Percentiles rank a stretch among this genome's conserved stretches.
These are phyloP conservation scores for Pachyramphus minor DNA, from an alignment of 2,113 vertebrate species.

Conservation along the genomic window DNA sequence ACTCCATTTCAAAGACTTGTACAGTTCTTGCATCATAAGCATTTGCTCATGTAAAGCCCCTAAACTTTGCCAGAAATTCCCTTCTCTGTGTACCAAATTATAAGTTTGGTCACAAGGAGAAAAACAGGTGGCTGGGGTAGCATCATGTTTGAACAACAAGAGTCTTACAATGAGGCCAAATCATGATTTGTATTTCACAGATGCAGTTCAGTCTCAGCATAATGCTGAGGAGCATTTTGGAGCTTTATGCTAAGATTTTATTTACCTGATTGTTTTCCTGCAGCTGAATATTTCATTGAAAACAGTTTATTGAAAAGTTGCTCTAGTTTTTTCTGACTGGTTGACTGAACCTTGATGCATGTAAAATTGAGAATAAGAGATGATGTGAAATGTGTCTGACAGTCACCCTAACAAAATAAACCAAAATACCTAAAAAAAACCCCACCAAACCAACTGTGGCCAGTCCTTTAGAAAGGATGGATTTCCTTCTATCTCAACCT, in stretches of 20 bases:
- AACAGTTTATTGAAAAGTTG: neutral
- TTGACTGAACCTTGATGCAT: neutral
- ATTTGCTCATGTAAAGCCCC: neutral
- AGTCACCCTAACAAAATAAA: neutral
- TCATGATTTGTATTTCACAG: neutral
- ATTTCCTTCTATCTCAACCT: neutral
- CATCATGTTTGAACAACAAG: neutral
- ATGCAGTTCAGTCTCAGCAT: neutral
- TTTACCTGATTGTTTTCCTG: neutral
- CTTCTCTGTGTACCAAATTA: neutral
- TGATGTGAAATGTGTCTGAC: neutral
- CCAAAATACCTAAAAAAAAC: neutral
- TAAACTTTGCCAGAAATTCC: neutral
- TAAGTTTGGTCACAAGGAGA: neutral
- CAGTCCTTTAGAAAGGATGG: neutral
- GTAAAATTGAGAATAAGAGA: neutral
- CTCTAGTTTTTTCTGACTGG: neutral
- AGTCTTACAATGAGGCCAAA: neutral
- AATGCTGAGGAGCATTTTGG: neutral
- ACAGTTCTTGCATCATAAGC: neutral
- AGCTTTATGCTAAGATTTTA: neutral
- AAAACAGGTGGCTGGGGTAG: neutral
- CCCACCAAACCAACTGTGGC: neutral
- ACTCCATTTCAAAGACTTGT: neutral
- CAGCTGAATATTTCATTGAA: neutral